Conservation (phyloP, 53 echinoderm and acorn worm genomes). For the Zoroaster sp. region DNA sequence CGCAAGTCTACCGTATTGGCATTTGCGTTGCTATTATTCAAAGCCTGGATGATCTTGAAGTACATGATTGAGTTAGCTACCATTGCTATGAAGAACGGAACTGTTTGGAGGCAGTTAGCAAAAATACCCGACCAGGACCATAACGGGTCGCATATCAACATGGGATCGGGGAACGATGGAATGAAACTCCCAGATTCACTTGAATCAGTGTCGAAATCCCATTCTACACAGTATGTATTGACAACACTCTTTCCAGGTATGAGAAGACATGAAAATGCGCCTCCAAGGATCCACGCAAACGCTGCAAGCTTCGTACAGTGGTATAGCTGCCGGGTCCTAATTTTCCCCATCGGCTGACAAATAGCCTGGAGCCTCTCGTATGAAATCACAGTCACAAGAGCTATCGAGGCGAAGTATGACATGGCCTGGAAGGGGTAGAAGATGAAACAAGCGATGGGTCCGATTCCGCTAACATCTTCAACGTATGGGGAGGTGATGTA, state of each 20-base stretch:
- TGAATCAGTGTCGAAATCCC: conserved; percentile 7
- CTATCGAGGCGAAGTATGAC: conserved; percentile 71
- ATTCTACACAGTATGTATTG: conserved; percentile 42
- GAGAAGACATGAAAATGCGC: conserved; percentile 60
- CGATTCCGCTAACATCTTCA: conserved; percentile 50
- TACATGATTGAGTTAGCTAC: conserved; percentile 32
- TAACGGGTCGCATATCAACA: conserved; percentile 22
- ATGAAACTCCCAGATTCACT: background rate
- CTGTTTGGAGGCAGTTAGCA: conserved; percentile 32
- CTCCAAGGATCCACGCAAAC: conserved; percentile 61
- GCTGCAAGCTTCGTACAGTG: conserved; percentile 57
- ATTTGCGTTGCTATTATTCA: conserved; percentile 11
- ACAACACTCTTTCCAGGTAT: conserved; percentile 61
- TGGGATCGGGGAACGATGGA: background rate
- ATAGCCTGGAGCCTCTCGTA: conserved; percentile 85
- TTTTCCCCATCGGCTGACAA: conserved; percentile 67
- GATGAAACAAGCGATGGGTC: conserved; percentile 31
- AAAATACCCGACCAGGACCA: conserved; percentile 21
- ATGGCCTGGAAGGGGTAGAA: conserved; percentile 36
- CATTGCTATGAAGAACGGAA: conserved; percentile 58
- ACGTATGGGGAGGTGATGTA: conserved; percentile 53
- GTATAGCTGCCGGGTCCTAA: conserved; percentile 67
- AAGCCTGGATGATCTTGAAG: conserved; percentile 42
- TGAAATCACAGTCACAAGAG: conserved; percentile 79
- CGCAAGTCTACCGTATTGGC: conserved; percentile 37